Evolutionary conservation across 2,113 vertebrate species (phyloP).

Genomic region (Sardina pilchardus): DNA sequence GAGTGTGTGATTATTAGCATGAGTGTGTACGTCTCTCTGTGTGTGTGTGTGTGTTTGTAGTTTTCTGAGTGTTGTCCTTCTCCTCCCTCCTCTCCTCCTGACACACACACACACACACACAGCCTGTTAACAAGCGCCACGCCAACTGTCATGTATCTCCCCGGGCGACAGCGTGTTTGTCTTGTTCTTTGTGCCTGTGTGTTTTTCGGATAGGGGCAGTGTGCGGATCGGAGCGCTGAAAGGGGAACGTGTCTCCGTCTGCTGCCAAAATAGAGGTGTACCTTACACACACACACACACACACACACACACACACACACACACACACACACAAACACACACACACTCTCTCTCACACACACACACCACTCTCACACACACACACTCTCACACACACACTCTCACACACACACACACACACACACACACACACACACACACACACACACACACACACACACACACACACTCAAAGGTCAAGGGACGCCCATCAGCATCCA

Average conservation of each 20-base stretch:
- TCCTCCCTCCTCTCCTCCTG: not conserved
- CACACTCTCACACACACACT: not conserved
- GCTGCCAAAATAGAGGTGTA: slow-evolving; percentile 1
- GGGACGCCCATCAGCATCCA: not conserved
- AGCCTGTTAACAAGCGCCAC: not conserved
- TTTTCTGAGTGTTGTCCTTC: not conserved
- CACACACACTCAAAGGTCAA: not conserved
- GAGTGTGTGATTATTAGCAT: not conserved
- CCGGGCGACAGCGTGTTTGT: not conserved
- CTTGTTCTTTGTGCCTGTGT: not conserved
- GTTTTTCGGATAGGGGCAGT: not conserved
- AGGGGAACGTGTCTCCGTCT: not conserved
- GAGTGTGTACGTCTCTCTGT: not conserved
- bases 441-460: not conserved
- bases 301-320: not conserved
- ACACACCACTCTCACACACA: slow-evolving; percentile 32
- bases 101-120: too few species aligned
- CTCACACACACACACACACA: not conserved
- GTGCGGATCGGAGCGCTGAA: not conserved
- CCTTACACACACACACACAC: not conserved
- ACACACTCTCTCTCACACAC: slow-evolving; percentile 16
- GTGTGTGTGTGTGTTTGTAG: not conserved
- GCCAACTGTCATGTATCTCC: slow-evolving; percentile 8
- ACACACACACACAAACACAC: not conserved
- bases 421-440: not conserved